Conservation (phyloP, 2,888 invertebrate genomes). For the Alcis repandata region DNA sequence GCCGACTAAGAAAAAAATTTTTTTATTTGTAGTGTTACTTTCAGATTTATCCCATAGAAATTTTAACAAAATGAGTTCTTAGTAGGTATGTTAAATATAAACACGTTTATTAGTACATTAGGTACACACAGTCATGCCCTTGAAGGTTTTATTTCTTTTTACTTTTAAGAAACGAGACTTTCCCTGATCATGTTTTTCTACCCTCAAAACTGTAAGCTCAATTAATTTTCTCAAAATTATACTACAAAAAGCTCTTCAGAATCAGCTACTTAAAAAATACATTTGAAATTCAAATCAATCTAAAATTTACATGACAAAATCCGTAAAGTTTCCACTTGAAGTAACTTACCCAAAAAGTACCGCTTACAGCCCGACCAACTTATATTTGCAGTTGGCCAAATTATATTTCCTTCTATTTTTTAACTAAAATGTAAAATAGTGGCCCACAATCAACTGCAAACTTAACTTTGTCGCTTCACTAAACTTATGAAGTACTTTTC, state of each 20-base stretch:
- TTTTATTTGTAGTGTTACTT: no score
- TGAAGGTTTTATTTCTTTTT: no score
- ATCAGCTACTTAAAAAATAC: neutral
- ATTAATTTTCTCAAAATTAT: neutral
- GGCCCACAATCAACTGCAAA: neutral
- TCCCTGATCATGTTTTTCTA: neutral
- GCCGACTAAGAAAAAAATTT: no score
- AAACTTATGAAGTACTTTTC: slow-evolving; percentile 11
- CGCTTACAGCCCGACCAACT: neutral
- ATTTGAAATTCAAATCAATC: slow-evolving; percentile 6
- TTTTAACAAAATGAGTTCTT: no score
- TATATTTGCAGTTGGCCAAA: neutral
- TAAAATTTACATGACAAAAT: neutral
- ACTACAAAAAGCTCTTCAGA: neutral
- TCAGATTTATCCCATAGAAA: no score
- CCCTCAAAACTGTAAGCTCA: neutral
- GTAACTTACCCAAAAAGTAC: neutral
- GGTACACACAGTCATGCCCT: no score
- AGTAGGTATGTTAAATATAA: no score
- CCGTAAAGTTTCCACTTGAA: neutral
- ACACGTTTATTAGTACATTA: no score
- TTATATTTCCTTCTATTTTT: neutral
- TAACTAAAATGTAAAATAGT: neutral
- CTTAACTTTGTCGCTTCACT: neutral
- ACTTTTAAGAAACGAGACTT: no score